A percentile compares a stretch with the other conserved stretches of the same genome.
These are phyloP conservation scores for Dendroctonus ponderosae DNA, from an alignment of 1,140 invertebrate genomes.

Conservation along the genomic window DNA sequence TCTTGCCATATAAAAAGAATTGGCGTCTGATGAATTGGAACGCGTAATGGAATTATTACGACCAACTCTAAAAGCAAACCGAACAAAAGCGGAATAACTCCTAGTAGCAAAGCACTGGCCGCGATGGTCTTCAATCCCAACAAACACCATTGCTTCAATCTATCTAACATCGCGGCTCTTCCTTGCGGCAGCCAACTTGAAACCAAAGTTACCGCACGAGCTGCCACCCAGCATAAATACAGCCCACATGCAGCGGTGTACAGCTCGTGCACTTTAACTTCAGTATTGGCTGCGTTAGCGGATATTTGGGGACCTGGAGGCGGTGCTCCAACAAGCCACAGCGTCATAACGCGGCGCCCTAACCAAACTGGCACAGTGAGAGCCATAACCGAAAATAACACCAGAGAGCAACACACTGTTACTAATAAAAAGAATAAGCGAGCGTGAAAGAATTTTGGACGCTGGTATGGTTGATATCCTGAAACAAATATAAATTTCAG, in stretches of 20 bases:
- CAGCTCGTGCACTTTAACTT: constrained; percentile 83
- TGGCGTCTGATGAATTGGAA: constrained; percentile 90
- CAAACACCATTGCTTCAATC: constrained; percentile 73
- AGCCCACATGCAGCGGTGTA: constrained; percentile 94
- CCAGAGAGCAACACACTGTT: constrained; percentile 81
- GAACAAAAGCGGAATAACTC: constrained; percentile 89
- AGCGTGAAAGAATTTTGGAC: constrained; percentile 78
- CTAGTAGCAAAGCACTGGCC: constrained; percentile 77
- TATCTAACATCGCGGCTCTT: constrained; percentile 69
- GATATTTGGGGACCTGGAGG: constrained; percentile 49
- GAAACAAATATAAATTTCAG: constrained; percentile 22
- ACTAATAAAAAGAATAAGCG: constrained; percentile 75
- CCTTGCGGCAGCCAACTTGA: constrained; percentile 87
- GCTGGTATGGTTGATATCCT: constrained; percentile 84
- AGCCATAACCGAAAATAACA: constrained; percentile 76
- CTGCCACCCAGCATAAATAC: constrained; percentile 88
- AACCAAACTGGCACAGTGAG: constrained; percentile 89
- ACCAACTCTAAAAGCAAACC: constrained; percentile 90
- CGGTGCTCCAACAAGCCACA: constrained; percentile 71
- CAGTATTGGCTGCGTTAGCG: constrained; percentile 52
- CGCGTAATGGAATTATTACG: constrained; percentile 87
- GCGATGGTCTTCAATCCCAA: constrained; percentile 67
- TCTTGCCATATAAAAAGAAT: constrained; percentile 95
- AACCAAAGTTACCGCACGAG: constrained; percentile 74
- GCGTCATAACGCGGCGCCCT: constrained; percentile 81